Conservation (phyloP, 1,140 invertebrate genomes). For the Teleopsis dalmanni region DNA sequence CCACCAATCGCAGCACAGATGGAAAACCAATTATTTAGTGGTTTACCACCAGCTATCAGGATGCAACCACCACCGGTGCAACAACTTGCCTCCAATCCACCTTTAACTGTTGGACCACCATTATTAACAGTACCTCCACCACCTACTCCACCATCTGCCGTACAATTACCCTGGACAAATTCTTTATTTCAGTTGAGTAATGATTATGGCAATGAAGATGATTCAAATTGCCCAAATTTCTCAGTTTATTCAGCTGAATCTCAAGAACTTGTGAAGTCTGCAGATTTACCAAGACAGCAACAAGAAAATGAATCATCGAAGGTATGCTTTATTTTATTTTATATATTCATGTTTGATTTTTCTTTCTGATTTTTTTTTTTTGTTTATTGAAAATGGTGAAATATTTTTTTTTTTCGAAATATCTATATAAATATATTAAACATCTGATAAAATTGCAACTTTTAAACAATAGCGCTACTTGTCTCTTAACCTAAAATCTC, state of each 20-base stretch:
- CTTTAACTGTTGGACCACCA: conserved; percentile 16
- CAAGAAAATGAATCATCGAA: conserved; percentile 15
- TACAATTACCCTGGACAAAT: conserved; percentile 23
- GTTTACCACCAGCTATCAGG: conserved; percentile 16
- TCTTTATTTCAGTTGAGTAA: conserved; percentile 30
- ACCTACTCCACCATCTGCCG: conserved; percentile 28
- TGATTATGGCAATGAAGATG: conserved; percentile 47
- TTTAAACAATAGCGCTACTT: too few relatives aligned
- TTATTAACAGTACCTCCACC: conserved; percentile 20
- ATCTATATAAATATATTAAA: too few relatives aligned
- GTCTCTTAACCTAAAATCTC: too few relatives aligned
- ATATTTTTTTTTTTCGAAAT: too few relatives aligned
- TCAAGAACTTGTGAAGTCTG: conserved; percentile 61
- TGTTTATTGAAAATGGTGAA: too few relatives aligned
- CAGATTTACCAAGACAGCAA: conserved; percentile 26
- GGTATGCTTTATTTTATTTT: too few relatives aligned
- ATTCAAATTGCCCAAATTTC: conserved; percentile 73
- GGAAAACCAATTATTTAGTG: conserved; percentile 12
- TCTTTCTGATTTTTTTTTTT: too few relatives aligned
- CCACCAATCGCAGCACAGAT: not conserved
- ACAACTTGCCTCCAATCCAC: conserved; percentile 22
- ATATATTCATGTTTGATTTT: too few relatives aligned
- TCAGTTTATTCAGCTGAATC: conserved; percentile 73
- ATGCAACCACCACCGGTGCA: conserved; percentile 13
- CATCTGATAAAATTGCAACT: too few relatives aligned